Evolutionary conservation across 2,797 vertebrate genomes (phyloP), one percentile per base, ranked within the genome.

Genomic region (Galaxias olidus): DNA sequence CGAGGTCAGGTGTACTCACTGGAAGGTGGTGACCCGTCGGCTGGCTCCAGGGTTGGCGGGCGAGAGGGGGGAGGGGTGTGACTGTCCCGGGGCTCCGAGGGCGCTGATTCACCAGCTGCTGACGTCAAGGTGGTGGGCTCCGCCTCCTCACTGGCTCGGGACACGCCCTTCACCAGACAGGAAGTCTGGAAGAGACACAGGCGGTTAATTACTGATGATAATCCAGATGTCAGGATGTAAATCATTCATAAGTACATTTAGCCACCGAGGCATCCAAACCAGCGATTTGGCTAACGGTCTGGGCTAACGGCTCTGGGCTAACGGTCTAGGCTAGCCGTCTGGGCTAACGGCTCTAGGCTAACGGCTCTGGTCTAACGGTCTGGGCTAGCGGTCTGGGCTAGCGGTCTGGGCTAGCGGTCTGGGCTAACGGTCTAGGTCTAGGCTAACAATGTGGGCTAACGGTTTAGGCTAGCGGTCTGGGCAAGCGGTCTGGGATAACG

Each of bases 1-100:
- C 18, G 13, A 12, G 48, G 17, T 20, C 65, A 4, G 9, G 0
- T 17, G 13, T 59, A 89, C 89, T 91, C 90, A 98, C 96, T 94
- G 91, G 93, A 89, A 75, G 83, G 84, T 53, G 86, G 76, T 30
- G 46, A 62, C 66, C 43, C 14, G 15, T 79, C 75, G 1, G 94
- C 91, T 4, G 68, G 75, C 55, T 94, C 91, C 76, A 56, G 75
- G 69, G 84, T 75, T 14, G 71, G 70, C 18, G 81, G 77, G 19
- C 71, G 87, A 66, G 85, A 65, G 8, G 86, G 69, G 51, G 85
- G 63, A 8, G 86, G 69, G 51, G 84, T 72, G 0, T 66, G 79
- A 78, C 79, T 87, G 61, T 86, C 86, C 58, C 77, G 62, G 0
- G 87, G n/a, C 17, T 85, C 74, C 0, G 48, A 77, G 65, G 84